Evolutionary conservation across 2,888 invertebrate genomes (phyloP).

Genomic region (Acanthosepion lycidas): DNA sequence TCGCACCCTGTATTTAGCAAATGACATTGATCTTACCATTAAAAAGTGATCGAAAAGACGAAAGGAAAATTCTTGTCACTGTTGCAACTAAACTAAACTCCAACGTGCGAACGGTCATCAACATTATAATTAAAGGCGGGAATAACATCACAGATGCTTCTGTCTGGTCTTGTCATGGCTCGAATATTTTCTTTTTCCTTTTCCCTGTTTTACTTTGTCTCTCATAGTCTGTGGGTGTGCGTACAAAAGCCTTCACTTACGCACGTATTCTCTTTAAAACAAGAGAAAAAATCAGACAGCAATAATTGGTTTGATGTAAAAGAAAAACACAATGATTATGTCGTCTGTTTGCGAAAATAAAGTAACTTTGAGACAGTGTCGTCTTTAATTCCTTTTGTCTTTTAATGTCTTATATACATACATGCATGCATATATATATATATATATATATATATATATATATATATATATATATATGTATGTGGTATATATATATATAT

Average conservation of each 20-base stretch:
- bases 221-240: neutral
- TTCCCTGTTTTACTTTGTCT: neutral
- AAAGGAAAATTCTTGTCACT: neutral
- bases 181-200: neutral
- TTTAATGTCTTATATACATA: neutral
- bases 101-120: neutral
- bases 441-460: no score
- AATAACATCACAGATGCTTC: neutral
- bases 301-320: slow-evolving; percentile 4
- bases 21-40: no score
- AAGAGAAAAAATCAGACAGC: neutral
- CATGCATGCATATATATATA: neutral
- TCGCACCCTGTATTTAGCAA: no score
- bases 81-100: neutral
- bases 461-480: no score
- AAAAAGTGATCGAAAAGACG: no score
- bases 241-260: neutral
- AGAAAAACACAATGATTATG: neutral
- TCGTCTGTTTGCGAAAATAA: neutral
- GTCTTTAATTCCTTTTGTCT: neutral
- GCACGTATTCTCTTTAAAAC: neutral
- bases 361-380: neutral
- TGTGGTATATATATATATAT: no score
- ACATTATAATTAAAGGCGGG: neutral
- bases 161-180: neutral